A percentile compares a stretch with the other conserved stretches of the same genome.
These are phyloP conservation scores for Stenolophus ochropezus DNA, from an alignment of 2,888 invertebrate genomes.

Conservation along the genomic window DNA sequence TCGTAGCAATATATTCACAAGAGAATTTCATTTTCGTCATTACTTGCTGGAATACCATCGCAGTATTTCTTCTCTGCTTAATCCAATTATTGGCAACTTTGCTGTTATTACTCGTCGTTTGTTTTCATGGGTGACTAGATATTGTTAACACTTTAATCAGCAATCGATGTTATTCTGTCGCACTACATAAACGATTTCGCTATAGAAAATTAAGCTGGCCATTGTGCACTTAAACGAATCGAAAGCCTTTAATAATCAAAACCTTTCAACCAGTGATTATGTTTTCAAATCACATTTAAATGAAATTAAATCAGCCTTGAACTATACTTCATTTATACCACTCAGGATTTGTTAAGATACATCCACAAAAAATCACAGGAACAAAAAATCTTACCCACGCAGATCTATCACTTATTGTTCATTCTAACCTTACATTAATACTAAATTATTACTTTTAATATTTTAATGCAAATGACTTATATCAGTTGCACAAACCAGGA, in stretches of 20 bases:
- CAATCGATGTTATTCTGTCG: constrained; percentile 22
- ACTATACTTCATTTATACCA: constrained; percentile 13
- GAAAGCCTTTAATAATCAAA: constrained; percentile 38
- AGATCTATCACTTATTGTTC: background rate
- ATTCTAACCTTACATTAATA: background rate
- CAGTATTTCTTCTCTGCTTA: background rate
- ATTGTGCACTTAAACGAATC: constrained; percentile 25
- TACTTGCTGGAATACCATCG: constrained; percentile 1
- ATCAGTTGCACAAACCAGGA: no score
- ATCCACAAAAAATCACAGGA: background rate
- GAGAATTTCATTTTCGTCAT: constrained; percentile 29
- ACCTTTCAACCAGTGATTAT: constrained; percentile 27
- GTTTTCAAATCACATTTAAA: constrained; percentile 35
- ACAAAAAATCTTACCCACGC: background rate
- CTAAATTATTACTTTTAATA: background rate
- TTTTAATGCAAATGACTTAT: no score
- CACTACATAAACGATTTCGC: constrained; percentile 34
- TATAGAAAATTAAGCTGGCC: constrained; percentile 29
- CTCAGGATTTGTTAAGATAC: background rate
- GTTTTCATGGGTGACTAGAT: constrained; percentile 18
- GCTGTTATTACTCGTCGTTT: constrained; percentile 2
- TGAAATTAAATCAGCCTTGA: constrained; percentile 39
- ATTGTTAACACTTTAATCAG: constrained; percentile 33
- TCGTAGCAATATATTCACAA: constrained; percentile 10
- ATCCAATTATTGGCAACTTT: background rate